phyloP scores from a whole-genome alignment of 2,888 invertebrate genomes.

The Caenorhabditis parvicauda region DNA sequence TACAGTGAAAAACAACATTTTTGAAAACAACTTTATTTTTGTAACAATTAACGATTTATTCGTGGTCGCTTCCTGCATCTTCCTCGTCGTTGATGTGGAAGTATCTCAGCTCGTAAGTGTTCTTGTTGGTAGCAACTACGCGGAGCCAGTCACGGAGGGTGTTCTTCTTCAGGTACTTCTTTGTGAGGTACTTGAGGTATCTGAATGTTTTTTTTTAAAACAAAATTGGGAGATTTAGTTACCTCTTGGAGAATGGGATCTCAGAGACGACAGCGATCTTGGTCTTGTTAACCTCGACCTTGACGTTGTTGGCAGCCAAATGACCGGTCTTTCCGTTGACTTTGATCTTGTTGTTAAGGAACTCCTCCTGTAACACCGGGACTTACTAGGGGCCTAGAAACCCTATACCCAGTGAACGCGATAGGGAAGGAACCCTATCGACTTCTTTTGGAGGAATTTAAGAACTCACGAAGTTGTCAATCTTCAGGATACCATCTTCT shows the following conservation, averaged over 20 bases:
- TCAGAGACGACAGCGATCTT: conserved; percentile 88
- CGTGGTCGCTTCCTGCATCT: conserved; percentile 66
- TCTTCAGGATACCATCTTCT: conserved; percentile 98
- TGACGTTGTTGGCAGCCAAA: conserved; percentile 86
- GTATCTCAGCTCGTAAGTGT: conserved; percentile 95
- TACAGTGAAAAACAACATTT: conserved; percentile 3
- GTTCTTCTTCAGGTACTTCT: conserved; percentile 99
- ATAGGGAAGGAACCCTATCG: conserved; percentile 65
- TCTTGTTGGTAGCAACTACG: conserved; percentile 93
- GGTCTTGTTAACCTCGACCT: conserved; percentile 87
- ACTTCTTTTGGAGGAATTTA: conserved; percentile 12
- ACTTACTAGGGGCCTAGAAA: conserved; percentile 51
- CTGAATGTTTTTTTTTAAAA: no score
- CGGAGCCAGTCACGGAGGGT: conserved; percentile 97
- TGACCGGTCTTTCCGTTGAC: conserved; percentile 94
- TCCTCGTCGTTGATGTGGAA: conserved; percentile 79
- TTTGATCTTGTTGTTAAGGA: conserved; percentile 72
- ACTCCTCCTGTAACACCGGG: conserved; percentile 66
- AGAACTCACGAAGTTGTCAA: conserved; percentile 85
- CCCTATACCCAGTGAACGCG: conserved; percentile 47
- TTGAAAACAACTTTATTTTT: conserved; percentile 31
- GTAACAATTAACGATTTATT: conserved; percentile 34
- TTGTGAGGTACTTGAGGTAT: conserved; percentile 97
- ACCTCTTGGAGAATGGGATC: conserved; percentile 76
- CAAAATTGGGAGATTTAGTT: no score